phyloP scores from a whole-genome alignment of 2,888 invertebrate genomes.

The Cryptus viduatorius region DNA sequence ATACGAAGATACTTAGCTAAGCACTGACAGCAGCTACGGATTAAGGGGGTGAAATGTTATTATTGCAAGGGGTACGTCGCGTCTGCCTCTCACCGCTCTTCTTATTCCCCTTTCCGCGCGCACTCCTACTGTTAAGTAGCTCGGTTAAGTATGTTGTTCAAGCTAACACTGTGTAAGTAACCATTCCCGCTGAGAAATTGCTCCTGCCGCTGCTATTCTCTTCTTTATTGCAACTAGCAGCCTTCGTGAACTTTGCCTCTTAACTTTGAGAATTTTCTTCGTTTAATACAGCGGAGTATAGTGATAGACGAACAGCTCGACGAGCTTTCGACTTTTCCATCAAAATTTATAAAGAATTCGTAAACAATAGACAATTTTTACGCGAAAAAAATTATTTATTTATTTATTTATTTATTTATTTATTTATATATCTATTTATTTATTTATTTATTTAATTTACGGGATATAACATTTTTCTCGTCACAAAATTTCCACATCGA shows the following conservation, averaged over 20 bases:
- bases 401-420: too few relatives aligned
- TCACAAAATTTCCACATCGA: too few relatives aligned
- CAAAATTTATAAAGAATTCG: not conserved
- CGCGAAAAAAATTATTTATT: too few relatives aligned
- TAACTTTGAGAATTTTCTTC: constrained; percentile 18
- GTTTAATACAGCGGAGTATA: not conserved
- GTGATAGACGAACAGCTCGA: not conserved
- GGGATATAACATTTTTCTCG: too few relatives aligned
- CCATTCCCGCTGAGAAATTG: constrained; percentile 75
- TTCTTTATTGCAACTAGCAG: constrained; percentile 31
- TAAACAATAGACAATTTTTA: too few relatives aligned
- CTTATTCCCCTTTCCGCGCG: constrained; percentile 38
- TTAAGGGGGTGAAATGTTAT: constrained; percentile 84
- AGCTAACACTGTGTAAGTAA: constrained; percentile 84
- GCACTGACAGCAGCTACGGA: constrained; percentile 82
- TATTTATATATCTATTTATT: too few relatives aligned
- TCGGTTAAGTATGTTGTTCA: constrained; percentile 85
- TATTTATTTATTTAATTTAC: too few relatives aligned
- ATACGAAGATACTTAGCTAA: constrained; percentile 81
- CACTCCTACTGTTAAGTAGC: constrained; percentile 82
- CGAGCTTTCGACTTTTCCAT: not conserved
- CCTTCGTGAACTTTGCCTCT: not conserved
- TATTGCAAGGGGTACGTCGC: constrained; percentile 83
- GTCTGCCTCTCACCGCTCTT: constrained; percentile 68
- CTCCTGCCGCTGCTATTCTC: constrained; percentile 48